Percentiles rank a stretch among this genome's conserved stretches.
Conservation (phyloP, 2,888 invertebrate species). For the Cerceris ruficornis region DNA sequence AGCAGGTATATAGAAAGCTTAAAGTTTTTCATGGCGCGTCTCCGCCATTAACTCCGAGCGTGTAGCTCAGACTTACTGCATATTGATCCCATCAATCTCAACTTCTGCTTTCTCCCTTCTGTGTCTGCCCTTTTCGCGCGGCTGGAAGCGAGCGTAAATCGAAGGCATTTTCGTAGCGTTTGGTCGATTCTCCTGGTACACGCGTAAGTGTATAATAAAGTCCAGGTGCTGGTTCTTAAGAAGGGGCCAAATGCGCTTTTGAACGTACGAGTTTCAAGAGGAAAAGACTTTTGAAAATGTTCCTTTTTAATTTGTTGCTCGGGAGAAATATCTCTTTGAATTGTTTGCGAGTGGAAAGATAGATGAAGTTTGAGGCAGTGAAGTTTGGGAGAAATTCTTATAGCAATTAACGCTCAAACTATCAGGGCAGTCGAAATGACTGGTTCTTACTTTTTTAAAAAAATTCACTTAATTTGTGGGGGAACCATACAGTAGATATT, state of each 20-base stretch:
- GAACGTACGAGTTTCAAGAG: neutral
- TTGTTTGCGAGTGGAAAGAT: too few relatives aligned
- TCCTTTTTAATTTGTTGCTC: too few relatives aligned
- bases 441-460: too few relatives aligned
- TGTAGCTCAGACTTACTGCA: constrained; percentile 79
- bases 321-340: too few relatives aligned
- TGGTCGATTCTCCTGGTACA: constrained; percentile 42
- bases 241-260: neutral
- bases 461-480: too few relatives aligned
- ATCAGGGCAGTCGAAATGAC: too few relatives aligned
- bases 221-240: neutral
- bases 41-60: constrained; percentile 77
- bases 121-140: constrained; percentile 48
- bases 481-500: too few relatives aligned
- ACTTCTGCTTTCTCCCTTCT: constrained; percentile 65
- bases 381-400: too few relatives aligned
- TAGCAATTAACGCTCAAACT: too few relatives aligned
- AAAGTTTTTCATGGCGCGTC: constrained; percentile 58
- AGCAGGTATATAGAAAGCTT: constrained; percentile 36
- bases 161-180: constrained; percentile 37
- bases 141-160: constrained; percentile 44
- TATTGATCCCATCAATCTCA: constrained; percentile 80
- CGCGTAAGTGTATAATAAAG: constrained; percentile 13
- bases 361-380: too few relatives aligned
- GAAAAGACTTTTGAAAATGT: too few relatives aligned